phyloP scores from a whole-genome alignment of 2,797 vertebrate genomes.

The Urosaurus nigricauda region DNA sequence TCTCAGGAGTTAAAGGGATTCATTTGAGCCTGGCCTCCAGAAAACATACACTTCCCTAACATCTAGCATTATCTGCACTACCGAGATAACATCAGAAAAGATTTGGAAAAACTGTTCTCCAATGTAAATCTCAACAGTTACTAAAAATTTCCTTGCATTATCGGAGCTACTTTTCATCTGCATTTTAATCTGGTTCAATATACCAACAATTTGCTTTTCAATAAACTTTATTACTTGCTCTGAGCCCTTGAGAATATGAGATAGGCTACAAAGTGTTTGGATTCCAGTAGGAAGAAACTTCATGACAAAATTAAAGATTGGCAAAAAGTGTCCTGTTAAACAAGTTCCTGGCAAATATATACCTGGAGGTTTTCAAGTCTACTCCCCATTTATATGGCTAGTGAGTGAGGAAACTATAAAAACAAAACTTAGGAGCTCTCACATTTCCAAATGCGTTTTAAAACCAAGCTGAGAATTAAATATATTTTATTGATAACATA shows the following conservation, averaged over 20 bases:
- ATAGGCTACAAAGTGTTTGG: conserved; percentile 36
- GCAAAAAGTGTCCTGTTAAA: conserved; percentile 43
- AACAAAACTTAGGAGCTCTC: conserved; percentile 42
- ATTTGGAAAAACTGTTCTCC: not conserved
- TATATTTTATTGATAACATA: conserved; percentile 21
- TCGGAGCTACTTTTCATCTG: conserved; percentile 11
- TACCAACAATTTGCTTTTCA: not conserved
- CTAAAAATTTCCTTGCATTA: not conserved
- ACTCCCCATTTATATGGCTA: not conserved
- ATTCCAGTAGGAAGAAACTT: conserved; percentile 35
- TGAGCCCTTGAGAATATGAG: not conserved
- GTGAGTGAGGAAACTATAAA: conserved; percentile 18
- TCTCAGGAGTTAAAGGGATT: conserved; percentile 27
- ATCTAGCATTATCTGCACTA: not conserved
- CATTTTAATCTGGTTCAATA: not conserved
- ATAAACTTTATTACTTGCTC: not conserved
- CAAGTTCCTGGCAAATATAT: not conserved
- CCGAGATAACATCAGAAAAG: not conserved
- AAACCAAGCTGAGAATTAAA: conserved; percentile 12
- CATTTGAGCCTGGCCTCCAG: not conserved
- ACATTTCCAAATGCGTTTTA: conserved; percentile 53
- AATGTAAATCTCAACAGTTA: not conserved
- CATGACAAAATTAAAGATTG: not conserved
- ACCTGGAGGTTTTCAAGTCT: not conserved
- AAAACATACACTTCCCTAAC: not conserved